phyloP scores from a whole-genome alignment of 1,140 invertebrate species.

The Achroia grisella region DNA sequence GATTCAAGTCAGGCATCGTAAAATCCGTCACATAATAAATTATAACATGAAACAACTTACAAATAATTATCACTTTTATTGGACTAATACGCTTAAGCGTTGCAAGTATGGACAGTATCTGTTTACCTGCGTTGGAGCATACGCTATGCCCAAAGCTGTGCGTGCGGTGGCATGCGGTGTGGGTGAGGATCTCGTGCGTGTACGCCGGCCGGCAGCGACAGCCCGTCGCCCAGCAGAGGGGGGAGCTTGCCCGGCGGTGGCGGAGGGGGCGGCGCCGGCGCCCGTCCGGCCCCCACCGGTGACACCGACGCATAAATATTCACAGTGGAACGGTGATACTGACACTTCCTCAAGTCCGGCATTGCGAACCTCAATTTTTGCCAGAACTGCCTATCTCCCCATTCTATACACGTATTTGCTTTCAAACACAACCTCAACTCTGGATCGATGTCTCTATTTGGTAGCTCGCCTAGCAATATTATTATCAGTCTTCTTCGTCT shows the following conservation, averaged over 20 bases:
- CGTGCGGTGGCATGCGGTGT: conserved; percentile 93
- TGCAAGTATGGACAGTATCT: conserved; percentile 44
- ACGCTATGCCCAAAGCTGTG: conserved; percentile 82
- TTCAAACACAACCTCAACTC: conserved; percentile 92
- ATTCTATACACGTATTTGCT: conserved; percentile 91
- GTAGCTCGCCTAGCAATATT: conserved; percentile 88
- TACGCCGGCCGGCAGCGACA: conserved; percentile 72
- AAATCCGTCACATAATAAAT: conserved; percentile 48
- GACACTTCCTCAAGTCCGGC: conserved; percentile 82
- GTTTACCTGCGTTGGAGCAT: conserved; percentile 75
- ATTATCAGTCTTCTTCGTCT: conserved; percentile 87
- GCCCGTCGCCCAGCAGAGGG: conserved; percentile 63
- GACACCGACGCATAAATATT: conserved; percentile 80
- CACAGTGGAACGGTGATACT: conserved; percentile 76
- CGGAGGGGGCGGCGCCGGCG: conserved; percentile 78
- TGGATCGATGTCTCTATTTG: conserved; percentile 89
- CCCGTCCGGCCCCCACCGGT: conserved; percentile 70
- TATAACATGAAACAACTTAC: conserved; percentile 47
- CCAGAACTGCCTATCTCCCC: conserved; percentile 96
- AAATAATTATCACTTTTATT: conserved; percentile 66
- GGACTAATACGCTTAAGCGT: conserved; percentile 71
- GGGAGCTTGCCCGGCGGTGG: conserved; percentile 75
- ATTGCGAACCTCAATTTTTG: conserved; percentile 93
- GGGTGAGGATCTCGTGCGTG: conserved; percentile 87
- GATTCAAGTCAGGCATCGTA: conserved; percentile 14